A percentile compares a stretch with the other conserved stretches of the same genome.
Conservation (phyloP, 2,888 invertebrate species). For the Mystacides longicornis region DNA sequence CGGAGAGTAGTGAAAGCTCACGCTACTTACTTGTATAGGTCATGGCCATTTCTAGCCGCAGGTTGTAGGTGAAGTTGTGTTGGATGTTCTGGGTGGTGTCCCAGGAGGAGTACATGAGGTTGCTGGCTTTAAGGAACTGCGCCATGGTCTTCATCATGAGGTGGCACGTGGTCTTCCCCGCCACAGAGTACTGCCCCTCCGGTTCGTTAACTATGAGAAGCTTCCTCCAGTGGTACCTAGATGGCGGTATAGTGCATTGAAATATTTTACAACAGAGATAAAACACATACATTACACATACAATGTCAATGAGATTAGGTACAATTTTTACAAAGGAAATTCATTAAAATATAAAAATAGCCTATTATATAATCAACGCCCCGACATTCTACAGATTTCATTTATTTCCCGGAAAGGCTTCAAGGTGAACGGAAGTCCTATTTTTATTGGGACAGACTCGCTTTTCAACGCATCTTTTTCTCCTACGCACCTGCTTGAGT, state of each 20-base stretch:
- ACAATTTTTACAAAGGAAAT: background rate
- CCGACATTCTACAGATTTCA: no score
- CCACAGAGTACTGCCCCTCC: slow-evolving; percentile 58
- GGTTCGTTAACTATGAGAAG: slow-evolving; percentile 67
- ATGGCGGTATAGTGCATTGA: no score
- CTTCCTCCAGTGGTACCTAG: slow-evolving; percentile 63
- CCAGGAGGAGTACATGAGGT: slow-evolving; percentile 47
- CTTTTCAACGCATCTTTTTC: no score
- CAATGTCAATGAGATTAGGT: background rate
- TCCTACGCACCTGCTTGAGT: no score
- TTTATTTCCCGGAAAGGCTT: no score
- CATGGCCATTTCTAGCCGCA: slow-evolving; percentile 58
- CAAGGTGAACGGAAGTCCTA: no score
- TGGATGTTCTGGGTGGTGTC: slow-evolving; percentile 52
- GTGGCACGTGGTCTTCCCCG: slow-evolving; percentile 64
- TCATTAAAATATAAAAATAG: no score
- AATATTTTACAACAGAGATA: background rate
- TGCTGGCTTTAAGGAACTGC: slow-evolving; percentile 47
- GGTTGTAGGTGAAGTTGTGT: slow-evolving; percentile 51
- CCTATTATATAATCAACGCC: no score
- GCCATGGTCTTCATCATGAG: slow-evolving; percentile 67
- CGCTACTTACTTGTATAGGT: slow-evolving; percentile 63
- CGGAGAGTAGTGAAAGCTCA: background rate
- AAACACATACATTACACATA: background rate
- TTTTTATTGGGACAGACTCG: no score